Evolutionary conservation across 2,797 vertebrate genomes (phyloP), one percentile per base, ranked within the genome.

Genomic region (Protonibea diacanthus): DNA sequence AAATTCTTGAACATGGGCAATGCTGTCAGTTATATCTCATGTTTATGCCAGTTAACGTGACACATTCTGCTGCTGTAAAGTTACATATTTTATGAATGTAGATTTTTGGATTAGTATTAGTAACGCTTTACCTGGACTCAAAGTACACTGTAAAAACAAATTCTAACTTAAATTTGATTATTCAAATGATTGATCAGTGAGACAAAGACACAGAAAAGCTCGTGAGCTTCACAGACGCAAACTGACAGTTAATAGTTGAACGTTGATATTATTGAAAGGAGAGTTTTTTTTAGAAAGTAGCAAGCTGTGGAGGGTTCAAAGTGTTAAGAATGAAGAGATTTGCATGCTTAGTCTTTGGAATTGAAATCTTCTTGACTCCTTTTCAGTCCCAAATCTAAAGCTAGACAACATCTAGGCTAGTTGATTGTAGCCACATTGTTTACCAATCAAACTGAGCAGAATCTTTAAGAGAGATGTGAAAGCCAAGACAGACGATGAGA

Each of bases 391-490:
- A 83, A 68, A 85, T 77, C 55, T 76, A 72, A 86, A 85, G 71
- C 84, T 86, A 60, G 71, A 82, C 55, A 75, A 76, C 38, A 84
- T 82, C 83, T 74, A 77, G 66, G 63, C 77, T 72, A 82, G 74
- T 60, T 60, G 60, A 78, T 64, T 47, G 71, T 86, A 86, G 88
- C 47, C 81, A 47, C 56, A 75, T 38, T 15, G 10, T 85, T 88
- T 82, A 91, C 71, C 80, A 74, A 29, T 72, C 81, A 84, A 81
- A 88, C 84, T 83, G 83, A 88, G 76, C 78, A 82, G 78, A 89
- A 89, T 85, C 86, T 85, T 80, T 11, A 82, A 81, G 80, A 88
- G 56, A 72, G 60, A 86, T 67, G 65, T 82, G 49, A 91, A 88
- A 88, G 88, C 71, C 67, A 71, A 84, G 90, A 86, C 74, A 44